Base-by-base conservation (phyloP, 2,888 invertebrate genomes). In the Pycnomerus fuliginosus region DNA sequence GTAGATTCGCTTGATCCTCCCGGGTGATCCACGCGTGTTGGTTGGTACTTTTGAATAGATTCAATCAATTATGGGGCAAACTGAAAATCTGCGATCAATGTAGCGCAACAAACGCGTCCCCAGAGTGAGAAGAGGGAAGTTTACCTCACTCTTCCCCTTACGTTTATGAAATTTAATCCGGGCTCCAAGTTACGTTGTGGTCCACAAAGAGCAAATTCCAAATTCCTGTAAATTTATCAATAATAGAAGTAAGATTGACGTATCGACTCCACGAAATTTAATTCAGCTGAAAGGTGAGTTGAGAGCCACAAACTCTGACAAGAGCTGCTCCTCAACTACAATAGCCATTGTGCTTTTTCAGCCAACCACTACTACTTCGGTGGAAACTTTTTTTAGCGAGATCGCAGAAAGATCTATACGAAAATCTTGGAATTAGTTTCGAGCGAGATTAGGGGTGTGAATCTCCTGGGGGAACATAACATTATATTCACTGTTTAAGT, bases 331-430 rank as follows among this genome's bases (percentile, higher is more conserved):
- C 55, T 50, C 53, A 53, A 50, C 53, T 37, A 58, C 59, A 60
- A 61, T 57, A 37, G 53, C 50, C 49, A 56, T 61, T 61, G 60
- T 58, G 49, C 55, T 54, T 52, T 54, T 53, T 38, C 52, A 50
- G 53, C 52, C 52, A 48, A 15, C 31, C 31, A 16, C 31, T 31
- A 25, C 35, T 15, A 40, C 32, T 31, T 20, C 20, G 5, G 8
- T 4, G 5, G 8, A 20, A 4, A 20, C 4, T 8, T 20, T 20
- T 8, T 20, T 8, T 20, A 4, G 20, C 8, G 20, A 20, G 8
- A 8, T 20, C 20, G 20, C 20, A 8, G 4, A 8, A 4, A 20
- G 4, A 8, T 20, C 5, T 20, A 40, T 16, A 11, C 16, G 16
- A 34, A 34, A 34, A 41, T 17, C 7, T n/a, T 17, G 22, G 16